Percentiles rank a stretch among this genome's conserved stretches.
phyloP scores from a whole-genome alignment of 2,797 vertebrate genomes.

The Darevskia mixta region DNA sequence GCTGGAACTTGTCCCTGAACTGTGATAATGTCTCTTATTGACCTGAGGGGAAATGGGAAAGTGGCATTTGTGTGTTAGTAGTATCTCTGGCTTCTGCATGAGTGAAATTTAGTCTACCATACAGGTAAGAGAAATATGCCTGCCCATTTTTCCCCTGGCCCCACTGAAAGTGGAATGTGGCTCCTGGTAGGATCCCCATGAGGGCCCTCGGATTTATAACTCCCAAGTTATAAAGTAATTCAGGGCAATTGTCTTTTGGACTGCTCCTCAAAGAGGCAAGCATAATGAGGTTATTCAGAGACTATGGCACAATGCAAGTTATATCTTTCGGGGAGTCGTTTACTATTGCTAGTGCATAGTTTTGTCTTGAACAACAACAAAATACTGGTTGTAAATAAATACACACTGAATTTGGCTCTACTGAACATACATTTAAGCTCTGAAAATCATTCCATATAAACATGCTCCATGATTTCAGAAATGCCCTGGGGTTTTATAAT shows the following conservation, averaged over 20 bases:
- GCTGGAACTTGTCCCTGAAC: too few relatives aligned
- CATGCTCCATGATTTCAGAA: constrained; percentile 16
- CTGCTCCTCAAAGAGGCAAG: not conserved
- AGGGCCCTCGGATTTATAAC: too few relatives aligned
- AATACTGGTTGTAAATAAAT: constrained; percentile 25
- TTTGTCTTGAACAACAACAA: not conserved
- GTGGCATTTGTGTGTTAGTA: too few relatives aligned
- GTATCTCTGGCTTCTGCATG: too few relatives aligned
- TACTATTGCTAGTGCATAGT: not conserved
- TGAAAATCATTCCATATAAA: constrained; percentile 36
- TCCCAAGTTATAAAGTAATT: not conserved
- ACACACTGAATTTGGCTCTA: not conserved
- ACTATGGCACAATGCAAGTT: not conserved
- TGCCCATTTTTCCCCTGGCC: too few relatives aligned
- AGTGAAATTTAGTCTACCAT: too few relatives aligned
- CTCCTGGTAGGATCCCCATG: too few relatives aligned
- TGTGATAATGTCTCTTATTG: too few relatives aligned
- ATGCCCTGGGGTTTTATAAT: constrained; percentile 40
- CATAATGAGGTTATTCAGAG: not conserved
- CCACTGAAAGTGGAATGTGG: too few relatives aligned
- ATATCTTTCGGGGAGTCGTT: not conserved
- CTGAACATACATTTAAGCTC: fast-evolving
- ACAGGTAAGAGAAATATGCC: too few relatives aligned
- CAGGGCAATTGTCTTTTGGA: not conserved
- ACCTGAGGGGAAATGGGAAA: too few relatives aligned